Conservation (phyloP, 2,888 invertebrate genomes). For the Caradrina clavipalpis region DNA sequence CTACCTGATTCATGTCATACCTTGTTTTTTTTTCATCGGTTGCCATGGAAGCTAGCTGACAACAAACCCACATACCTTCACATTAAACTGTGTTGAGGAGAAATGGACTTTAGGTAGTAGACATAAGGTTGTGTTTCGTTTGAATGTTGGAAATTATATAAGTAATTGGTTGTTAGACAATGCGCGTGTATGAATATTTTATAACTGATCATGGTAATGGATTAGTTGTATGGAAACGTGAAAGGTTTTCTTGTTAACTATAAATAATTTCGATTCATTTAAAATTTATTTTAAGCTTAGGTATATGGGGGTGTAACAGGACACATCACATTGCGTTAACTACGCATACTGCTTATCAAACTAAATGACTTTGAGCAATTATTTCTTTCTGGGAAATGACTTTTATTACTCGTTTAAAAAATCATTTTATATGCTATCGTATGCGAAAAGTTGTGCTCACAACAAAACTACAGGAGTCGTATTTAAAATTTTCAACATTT, state of each 20-base stretch:
- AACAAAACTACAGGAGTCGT: too few relatives aligned
- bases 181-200: slow-evolving; percentile 44
- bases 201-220: slow-evolving; percentile 27
- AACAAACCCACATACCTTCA: slow-evolving; percentile 64
- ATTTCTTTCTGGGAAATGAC: too few relatives aligned
- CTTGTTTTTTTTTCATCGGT: slow-evolving; percentile 65
- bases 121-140: slow-evolving; percentile 25
- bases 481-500: too few relatives aligned
- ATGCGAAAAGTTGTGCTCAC: too few relatives aligned
- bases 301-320: too few relatives aligned
- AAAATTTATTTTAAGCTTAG: too few relatives aligned
- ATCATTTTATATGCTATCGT: too few relatives aligned
- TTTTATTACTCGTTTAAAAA: too few relatives aligned
- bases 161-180: slow-evolving; percentile 47
- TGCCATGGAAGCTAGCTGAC: slow-evolving; percentile 73
- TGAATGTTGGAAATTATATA: slow-evolving; percentile 38
- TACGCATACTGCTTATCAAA: too few relatives aligned
- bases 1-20: slow-evolving; percentile 60
- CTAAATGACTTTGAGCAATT: too few relatives aligned
- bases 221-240: slow-evolving; percentile 28
- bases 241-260: slow-evolving; percentile 28
- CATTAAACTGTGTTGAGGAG: slow-evolving; percentile 4
- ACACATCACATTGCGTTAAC: too few relatives aligned
- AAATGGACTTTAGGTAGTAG: slow-evolving; percentile 34
- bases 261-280: slow-evolving; percentile 2